A percentile compares a stretch with the other conserved stretches of the same genome.
These are phyloP conservation scores for Micromesistius poutassou DNA, from an alignment of 2,797 vertebrate genomes.

Conservation along the genomic window DNA sequence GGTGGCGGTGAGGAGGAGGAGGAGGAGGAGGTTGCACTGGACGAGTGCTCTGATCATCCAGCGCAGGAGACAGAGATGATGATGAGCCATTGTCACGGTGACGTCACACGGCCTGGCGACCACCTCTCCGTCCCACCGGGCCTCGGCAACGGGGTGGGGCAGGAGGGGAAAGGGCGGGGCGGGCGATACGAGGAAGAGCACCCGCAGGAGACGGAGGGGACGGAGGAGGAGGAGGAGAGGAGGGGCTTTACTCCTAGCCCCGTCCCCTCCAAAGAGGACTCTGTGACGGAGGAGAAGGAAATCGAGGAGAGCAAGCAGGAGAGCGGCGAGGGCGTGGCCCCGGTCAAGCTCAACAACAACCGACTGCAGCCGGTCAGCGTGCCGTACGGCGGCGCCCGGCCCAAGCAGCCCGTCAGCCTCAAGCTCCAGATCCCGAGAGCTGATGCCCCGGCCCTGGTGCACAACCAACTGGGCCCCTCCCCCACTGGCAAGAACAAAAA, in stretches of 20 bases:
- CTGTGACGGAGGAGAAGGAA: constrained; percentile 96
- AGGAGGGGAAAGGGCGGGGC: neutral
- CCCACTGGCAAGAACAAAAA: constrained; percentile 90
- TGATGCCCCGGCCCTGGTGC: constrained; percentile 62
- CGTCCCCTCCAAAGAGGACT: constrained; percentile 94
- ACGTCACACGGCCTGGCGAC: neutral
- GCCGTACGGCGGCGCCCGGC: constrained; percentile 91
- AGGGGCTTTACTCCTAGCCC: constrained; percentile 72
- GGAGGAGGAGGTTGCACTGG: constrained; percentile 30
- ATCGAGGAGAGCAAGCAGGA: constrained; percentile 98
- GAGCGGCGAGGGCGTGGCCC: constrained; percentile 75
- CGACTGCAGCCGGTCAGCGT: constrained; percentile 84
- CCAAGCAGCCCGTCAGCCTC: constrained; percentile 92
- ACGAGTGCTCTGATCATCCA: constrained; percentile 17
- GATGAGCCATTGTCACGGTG: neutral
- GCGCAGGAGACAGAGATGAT: constrained; percentile 19
- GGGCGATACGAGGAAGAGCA: constrained; percentile 7
- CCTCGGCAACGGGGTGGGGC: neutral
- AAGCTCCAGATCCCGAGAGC: constrained; percentile 89
- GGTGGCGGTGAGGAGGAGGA: constrained; percentile 8
- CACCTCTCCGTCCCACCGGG: neutral
- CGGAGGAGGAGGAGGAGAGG: constrained; percentile 25
- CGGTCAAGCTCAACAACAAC: constrained; percentile 76
- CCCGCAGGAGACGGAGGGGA: constrained; percentile 6
- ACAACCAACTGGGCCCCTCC: constrained; percentile 77